A percentile compares a stretch with the other conserved stretches of the same genome.
Evolutionary conservation across 2,888 invertebrate genomes (phyloP).

Genomic region (Mechanitis mazaeus): DNA sequence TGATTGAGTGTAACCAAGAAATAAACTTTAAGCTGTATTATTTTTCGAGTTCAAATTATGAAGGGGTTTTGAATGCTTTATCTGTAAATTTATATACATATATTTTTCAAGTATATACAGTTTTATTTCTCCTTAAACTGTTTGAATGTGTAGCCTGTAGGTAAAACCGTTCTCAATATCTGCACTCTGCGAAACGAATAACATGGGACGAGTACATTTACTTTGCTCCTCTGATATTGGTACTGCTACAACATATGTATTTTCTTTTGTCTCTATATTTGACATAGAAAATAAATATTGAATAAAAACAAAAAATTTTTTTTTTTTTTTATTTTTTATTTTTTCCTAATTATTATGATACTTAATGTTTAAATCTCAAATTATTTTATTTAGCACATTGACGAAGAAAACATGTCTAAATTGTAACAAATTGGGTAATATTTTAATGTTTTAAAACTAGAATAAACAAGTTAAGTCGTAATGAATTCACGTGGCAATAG

Average conservation of each 20-base stretch:
- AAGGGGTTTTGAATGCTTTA: background rate
- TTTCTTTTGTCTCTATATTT: background rate
- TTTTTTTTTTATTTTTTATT: no score
- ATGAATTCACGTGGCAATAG: constrained; percentile 22
- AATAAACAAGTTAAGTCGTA: constrained; percentile 8
- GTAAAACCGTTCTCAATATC: constrained; percentile 13
- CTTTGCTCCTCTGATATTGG: constrained; percentile 28
- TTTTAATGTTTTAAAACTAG: constrained; percentile 12
- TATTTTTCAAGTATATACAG: no score
- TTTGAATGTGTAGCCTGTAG: background rate
- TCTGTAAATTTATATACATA: no score
- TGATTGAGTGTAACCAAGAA: constrained; percentile 30
- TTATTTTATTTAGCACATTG: no score
- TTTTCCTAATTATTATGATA: no score
- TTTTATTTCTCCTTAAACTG: background rate
- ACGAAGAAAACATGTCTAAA: background rate
- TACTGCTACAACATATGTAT: background rate
- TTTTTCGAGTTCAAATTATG: background rate
- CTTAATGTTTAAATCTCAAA: no score
- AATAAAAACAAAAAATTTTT: no score
- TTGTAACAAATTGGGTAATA: constrained; percentile 12
- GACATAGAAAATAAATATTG: no score
- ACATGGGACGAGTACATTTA: constrained; percentile 25
- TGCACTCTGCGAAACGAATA: constrained; percentile 24
- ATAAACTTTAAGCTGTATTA: constrained; percentile 23